Evolutionary conservation across 2,888 invertebrate species (phyloP), one percentile per base, ranked within the genome.

Genomic region (Drosophila crucigera): DNA sequence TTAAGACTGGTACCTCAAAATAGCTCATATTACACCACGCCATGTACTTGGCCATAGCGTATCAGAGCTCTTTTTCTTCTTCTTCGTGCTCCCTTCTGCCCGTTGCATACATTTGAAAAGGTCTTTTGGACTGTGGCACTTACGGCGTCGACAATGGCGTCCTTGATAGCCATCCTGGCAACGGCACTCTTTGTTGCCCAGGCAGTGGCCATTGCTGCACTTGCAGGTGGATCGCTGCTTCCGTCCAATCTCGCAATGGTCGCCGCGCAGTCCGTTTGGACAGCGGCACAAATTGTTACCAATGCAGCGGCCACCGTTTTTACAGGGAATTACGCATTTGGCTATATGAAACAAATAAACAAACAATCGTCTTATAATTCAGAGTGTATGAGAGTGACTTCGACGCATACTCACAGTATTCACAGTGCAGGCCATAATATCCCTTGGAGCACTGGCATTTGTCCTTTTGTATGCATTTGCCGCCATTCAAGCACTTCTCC

Each of bases 401-500:
- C n/a, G 11, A 9, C 35, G 28, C 3, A 31, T 19, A 95, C 97
- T 96, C 94, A 98, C 98, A 98, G 94, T 96, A 97, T 95, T 98
- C 97, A 93, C 98, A 98, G 68, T 96, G 96, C 58, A 96, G 94
- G 69, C 98, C 99, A 91, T 97, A 98, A 93, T 97, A 98, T 52
- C 98, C 98, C 92, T 96, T 97, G 0, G 97, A 95, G 93, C 98
- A 99, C 86, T 97, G 96, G 91, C 99, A 99, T 33, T 96, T 97
- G 92, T 98, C 98, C 93, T 98, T 98, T 92, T 98, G 98, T 84
- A 98, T 95, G 92, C 99, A 99, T 93, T 98, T 98, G 6, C 99
- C 99, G 28, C 98, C 98, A 92, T 99, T 98, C 76, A 97, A 94
- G 93, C 99, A 99, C 93, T 97, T 98, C 89, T 98, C 96, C 22